Percentiles rank a stretch among this genome's conserved stretches.
Conservation (phyloP, 2,797 vertebrate genomes). For the Hydrophis major region DNA sequence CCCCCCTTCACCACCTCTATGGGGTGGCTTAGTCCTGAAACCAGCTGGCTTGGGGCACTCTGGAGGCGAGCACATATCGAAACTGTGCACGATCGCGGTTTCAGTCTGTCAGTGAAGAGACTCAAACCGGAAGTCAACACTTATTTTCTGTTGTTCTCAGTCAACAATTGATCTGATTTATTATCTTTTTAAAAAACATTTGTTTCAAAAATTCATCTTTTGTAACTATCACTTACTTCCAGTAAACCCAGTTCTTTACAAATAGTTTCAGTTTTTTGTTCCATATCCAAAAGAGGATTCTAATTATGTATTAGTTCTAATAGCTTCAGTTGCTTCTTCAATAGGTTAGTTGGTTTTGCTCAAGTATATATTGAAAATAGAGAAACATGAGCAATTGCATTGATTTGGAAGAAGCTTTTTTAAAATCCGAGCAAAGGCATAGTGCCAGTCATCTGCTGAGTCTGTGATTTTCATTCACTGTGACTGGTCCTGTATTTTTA, state of each 20-base stretch:
- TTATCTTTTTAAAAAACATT: background rate
- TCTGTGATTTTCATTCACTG: constrained; percentile 12
- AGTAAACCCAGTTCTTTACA: background rate
- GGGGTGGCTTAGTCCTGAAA: too few relatives aligned
- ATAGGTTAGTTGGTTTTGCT: background rate
- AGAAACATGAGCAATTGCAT: background rate
- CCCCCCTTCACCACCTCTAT: too few relatives aligned
- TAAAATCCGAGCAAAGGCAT: background rate
- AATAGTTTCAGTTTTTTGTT: background rate
- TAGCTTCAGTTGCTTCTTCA: background rate
- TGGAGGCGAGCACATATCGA: too few relatives aligned
- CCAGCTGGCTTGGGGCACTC: too few relatives aligned
- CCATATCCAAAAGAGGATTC: background rate
- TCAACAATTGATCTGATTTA: background rate
- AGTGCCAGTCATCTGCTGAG: background rate
- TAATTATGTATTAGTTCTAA: background rate
- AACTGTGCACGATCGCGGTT: too few relatives aligned
- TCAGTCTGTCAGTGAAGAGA: too few relatives aligned
- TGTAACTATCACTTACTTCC: background rate
- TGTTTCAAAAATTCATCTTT: background rate
- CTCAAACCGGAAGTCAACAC: background rate
- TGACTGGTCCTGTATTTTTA: constrained; percentile 43
- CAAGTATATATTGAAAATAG: background rate
- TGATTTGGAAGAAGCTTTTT: background rate
- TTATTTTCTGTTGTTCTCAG: background rate